Evolutionary conservation across 2,888 invertebrate genomes (phyloP).

Genomic region (Plagodis dolabraria): DNA sequence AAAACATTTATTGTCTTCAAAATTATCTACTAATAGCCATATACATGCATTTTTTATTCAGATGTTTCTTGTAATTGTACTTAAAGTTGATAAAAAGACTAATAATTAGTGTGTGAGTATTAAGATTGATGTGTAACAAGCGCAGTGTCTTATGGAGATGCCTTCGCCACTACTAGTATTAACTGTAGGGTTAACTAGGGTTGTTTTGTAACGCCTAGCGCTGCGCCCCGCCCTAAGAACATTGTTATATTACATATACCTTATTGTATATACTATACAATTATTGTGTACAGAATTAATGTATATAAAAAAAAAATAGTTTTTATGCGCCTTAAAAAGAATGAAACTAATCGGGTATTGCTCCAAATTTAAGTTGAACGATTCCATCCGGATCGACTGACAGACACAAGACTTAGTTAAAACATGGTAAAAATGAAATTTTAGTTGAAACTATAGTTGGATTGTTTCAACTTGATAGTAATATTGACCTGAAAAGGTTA

Average conservation of each 20-base stretch:
- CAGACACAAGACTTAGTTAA: too few species aligned
- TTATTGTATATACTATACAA: too few species aligned
- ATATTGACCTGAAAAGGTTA: too few species aligned
- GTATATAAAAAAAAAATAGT: too few species aligned
- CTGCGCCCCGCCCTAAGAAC: conserved; percentile 40
- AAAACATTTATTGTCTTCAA: conserved; percentile 47
- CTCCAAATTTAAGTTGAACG: too few species aligned
- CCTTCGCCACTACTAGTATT: conserved; percentile 74
- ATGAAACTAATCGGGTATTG: too few species aligned
- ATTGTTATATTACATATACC: background rate
- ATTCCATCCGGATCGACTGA: too few species aligned
- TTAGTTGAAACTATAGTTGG: too few species aligned
- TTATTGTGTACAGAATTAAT: too few species aligned
- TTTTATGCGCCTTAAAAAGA: too few species aligned
- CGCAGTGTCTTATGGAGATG: conserved; percentile 63
- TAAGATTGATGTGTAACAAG: conserved; percentile 49
- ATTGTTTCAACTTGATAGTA: too few species aligned
- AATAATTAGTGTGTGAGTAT: conserved; percentile 65
- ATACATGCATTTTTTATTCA: conserved; percentile 47
- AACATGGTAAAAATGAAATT: too few species aligned
- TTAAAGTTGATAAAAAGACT: conserved; percentile 72
- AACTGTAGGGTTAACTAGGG: conserved; percentile 42
- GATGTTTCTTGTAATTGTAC: conserved; percentile 58
- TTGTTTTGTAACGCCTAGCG: conserved; percentile 52
- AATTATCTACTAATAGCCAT: conserved; percentile 44